These are phyloP conservation scores for Meiosimyza platycephala DNA, from an alignment of 2,888 invertebrate genomes.

Conservation along the genomic window DNA sequence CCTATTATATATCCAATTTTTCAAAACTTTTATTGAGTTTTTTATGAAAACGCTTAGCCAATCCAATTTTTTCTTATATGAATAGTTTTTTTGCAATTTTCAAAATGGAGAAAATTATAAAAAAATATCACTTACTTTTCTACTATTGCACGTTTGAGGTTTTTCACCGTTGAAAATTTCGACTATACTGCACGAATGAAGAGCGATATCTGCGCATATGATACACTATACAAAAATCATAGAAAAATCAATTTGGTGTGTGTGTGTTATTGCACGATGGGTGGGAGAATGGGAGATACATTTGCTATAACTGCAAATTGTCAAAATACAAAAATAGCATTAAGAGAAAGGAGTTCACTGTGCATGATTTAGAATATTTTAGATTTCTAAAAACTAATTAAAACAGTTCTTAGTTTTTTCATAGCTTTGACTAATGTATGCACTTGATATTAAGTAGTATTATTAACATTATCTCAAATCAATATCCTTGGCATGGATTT, in stretches of 20 bases:
- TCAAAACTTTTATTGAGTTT: neutral
- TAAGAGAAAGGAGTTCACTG: neutral
- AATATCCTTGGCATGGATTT: too few species aligned
- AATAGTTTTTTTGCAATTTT: neutral
- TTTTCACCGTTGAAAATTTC: conserved; percentile 39
- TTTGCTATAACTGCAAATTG: neutral
- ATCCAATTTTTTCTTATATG: neutral
- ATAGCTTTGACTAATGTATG: too few species aligned
- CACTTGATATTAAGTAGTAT: too few species aligned
- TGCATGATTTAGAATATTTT: neutral
- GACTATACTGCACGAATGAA: conserved; percentile 36
- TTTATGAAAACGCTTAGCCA: neutral
- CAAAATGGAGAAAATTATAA: neutral
- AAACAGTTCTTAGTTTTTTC: too few species aligned
- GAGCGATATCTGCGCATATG: conserved; percentile 27
- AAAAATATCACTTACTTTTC: conserved; percentile 12
- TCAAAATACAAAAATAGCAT: neutral
- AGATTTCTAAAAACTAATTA: neutral
- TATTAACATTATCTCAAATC: too few species aligned
- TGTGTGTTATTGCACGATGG: neutral
- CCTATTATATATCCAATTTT: neutral
- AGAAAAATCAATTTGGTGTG: conserved; percentile 19
- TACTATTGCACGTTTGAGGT: conserved; percentile 28
- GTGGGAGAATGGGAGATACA: neutral
- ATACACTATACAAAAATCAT: neutral